Evolutionary conservation across 1,140 invertebrate genomes (phyloP).

Genomic region (Leptinotarsa lineolata): DNA sequence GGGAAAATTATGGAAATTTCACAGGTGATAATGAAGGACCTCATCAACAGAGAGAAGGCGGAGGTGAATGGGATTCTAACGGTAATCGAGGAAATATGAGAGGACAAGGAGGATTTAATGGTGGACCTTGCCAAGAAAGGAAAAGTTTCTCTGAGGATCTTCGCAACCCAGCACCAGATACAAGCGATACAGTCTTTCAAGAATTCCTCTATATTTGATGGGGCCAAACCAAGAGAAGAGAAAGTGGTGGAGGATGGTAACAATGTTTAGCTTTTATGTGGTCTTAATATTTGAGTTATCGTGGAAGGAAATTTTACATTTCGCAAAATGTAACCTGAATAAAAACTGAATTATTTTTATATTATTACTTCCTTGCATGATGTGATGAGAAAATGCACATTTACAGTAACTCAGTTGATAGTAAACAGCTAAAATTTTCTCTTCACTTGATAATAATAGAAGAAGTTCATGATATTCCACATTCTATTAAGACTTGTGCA

Average conservation of each 20-base stretch:
- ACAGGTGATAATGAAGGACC: conserved; percentile 47
- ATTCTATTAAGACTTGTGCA: too few relatives aligned
- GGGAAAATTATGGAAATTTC: conserved; percentile 61
- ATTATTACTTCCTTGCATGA: too few relatives aligned
- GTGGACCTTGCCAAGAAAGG: conserved; percentile 44
- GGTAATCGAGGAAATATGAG: conserved; percentile 46
- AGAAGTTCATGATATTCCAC: too few relatives aligned
- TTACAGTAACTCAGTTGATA: too few relatives aligned
- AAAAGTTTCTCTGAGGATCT: conserved; percentile 47
- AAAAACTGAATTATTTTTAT: too few relatives aligned
- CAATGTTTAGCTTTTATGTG: conserved; percentile 15
- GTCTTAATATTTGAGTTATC: conserved; percentile 23
- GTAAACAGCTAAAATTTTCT: too few relatives aligned
- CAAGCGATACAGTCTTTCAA: conserved; percentile 77
- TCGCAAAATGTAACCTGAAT: conserved; percentile 26
- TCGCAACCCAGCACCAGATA: conserved; percentile 59
- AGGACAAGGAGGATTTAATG: conserved; percentile 22
- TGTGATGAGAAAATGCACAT: too few relatives aligned
- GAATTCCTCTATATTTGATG: conserved; percentile 83
- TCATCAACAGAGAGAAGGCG: conserved; percentile 43
- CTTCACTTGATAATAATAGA: too few relatives aligned
- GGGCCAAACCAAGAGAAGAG: conserved; percentile 85
- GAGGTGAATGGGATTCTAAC: conserved; percentile 56
- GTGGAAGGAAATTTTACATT: conserved; percentile 28
- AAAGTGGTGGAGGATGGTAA: conserved; percentile 57